Evolutionary conservation across 1,140 invertebrate species (phyloP).

Genomic region (Drosophila saltans): DNA sequence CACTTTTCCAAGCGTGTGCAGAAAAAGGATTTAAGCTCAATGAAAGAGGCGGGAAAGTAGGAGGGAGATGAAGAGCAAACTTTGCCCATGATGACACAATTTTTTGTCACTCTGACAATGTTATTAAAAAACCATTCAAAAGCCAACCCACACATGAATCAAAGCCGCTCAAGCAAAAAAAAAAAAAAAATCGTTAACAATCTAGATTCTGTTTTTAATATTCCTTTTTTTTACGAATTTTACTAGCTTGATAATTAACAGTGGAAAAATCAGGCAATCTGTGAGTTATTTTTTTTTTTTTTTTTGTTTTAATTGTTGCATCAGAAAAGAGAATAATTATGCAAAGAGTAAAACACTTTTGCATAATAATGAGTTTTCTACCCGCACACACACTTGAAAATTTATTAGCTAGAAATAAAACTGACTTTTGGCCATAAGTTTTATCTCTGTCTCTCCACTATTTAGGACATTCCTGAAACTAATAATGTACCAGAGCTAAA

Average conservation of each 20-base stretch:
- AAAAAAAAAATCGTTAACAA: neutral
- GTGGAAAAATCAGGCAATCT: too few relatives aligned
- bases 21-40: conserved; percentile 10
- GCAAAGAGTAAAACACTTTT: neutral
- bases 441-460: too few relatives aligned
- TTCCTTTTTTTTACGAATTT: neutral
- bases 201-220: neutral
- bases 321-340: neutral
- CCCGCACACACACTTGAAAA: neutral
- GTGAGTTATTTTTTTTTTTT: neutral
- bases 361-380: neutral
- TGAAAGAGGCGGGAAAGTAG: neutral
- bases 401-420: neutral
- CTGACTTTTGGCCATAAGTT: neutral
- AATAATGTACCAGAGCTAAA: too few relatives aligned
- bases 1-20: conserved; percentile 35
- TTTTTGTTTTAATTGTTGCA: neutral
- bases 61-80: conserved; percentile 36
- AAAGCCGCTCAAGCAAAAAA: neutral
- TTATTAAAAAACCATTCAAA: conserved; percentile 80
- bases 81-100: conserved; percentile 69
- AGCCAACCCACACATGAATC: conserved; percentile 44
- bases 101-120: conserved; percentile 68
- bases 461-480: too few relatives aligned
- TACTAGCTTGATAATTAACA: neutral